These are phyloP conservation scores for Indicator indicator DNA, from an alignment of 2,113 vertebrate genomes.

Conservation along the genomic window DNA sequence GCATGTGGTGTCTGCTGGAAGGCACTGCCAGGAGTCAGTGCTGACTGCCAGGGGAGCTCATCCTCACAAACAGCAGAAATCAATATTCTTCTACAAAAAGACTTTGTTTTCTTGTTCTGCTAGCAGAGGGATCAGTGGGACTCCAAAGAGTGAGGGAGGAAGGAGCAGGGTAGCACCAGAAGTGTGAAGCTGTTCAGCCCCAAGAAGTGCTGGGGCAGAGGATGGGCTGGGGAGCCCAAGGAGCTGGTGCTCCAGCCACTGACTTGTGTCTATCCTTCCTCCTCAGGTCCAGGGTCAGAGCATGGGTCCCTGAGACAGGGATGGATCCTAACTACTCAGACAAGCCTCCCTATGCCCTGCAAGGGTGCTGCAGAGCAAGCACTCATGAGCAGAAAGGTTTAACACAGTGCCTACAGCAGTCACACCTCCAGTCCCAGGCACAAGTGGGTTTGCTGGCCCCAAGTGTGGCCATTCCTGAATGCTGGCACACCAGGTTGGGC, in stretches of 20 bases:
- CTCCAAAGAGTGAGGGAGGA: background rate
- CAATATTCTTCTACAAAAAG: background rate
- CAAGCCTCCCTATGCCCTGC: background rate
- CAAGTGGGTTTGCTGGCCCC: background rate
- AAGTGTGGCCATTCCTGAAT: background rate
- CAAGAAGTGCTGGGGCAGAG: background rate
- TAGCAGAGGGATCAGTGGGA: background rate
- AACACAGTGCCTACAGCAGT: background rate
- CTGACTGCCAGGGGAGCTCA: background rate
- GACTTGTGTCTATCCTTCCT: background rate
- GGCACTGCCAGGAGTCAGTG: rapidly evolving
- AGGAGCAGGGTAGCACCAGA: background rate
- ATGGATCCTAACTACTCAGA: background rate
- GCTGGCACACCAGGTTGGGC: background rate
- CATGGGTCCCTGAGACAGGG: background rate
- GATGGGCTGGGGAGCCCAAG: background rate
- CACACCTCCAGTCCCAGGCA: background rate
- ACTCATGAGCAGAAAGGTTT: background rate
- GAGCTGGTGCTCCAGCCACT: background rate
- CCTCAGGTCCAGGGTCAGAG: background rate
- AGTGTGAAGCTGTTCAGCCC: background rate
- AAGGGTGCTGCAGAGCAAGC: background rate
- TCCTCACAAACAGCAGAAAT: background rate
- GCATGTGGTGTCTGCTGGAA: rapidly evolving
- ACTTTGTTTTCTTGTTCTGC: background rate